Percentiles rank a stretch among this genome's conserved stretches.
phyloP scores from a whole-genome alignment of 2,113 vertebrate species.

The Epinephelus cyanopodus region DNA sequence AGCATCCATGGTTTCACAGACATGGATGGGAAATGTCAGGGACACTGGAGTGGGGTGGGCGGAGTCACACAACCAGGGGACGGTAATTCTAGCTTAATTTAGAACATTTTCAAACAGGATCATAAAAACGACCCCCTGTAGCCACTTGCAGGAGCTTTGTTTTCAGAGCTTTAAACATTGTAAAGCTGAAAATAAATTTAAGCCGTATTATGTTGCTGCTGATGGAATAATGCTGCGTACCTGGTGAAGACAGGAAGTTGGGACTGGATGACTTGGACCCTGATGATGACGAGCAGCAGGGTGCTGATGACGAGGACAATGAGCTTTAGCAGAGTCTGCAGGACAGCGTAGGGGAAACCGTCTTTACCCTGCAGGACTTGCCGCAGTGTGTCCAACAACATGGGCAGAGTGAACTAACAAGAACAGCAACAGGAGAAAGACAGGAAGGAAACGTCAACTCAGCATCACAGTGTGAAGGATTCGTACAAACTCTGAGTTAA shows the following conservation, averaged over 20 bases:
- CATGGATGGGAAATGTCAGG: too few species aligned
- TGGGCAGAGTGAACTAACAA: slow-evolving; percentile 91
- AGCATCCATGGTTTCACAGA: too few species aligned
- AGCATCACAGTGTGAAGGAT: not conserved
- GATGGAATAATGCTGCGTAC: slow-evolving; percentile 69
- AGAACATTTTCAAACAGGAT: too few species aligned
- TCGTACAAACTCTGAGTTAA: not conserved
- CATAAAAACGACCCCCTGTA: too few species aligned
- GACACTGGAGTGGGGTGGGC: too few species aligned
- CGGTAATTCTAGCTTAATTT: too few species aligned
- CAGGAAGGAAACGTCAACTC: not conserved
- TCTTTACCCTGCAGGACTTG: slow-evolving; percentile 92
- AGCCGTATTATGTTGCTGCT: not conserved
- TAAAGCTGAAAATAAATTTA: not conserved
- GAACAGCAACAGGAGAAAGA: not conserved
- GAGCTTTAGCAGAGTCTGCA: slow-evolving; percentile 94
- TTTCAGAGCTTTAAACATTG: too few species aligned
- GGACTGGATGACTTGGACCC: slow-evolving; percentile 98
- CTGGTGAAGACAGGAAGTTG: slow-evolving; percentile 98
- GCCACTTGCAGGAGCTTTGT: too few species aligned
- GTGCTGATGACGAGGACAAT: slow-evolving; percentile 97
- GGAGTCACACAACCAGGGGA: too few species aligned
- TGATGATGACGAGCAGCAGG: slow-evolving; percentile 93
- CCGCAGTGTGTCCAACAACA: slow-evolving; percentile 87
- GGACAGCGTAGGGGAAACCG: slow-evolving; percentile 91